These are phyloP conservation scores for Hirtodrosophila alboralis DNA, from an alignment of 2,888 invertebrate species.

Conservation along the genomic window DNA sequence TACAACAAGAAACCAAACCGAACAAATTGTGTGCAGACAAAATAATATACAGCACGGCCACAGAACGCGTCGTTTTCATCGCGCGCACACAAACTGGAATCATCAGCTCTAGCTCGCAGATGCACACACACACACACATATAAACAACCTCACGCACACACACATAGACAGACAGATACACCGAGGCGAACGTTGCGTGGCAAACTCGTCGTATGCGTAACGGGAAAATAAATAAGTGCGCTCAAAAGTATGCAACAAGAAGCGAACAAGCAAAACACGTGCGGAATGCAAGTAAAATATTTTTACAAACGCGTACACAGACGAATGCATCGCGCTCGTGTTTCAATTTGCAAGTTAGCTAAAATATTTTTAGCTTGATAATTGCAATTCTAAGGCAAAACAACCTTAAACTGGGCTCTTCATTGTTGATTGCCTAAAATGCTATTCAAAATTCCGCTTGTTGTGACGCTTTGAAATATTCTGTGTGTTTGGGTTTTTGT, in stretches of 20 bases:
- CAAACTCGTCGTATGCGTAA: constrained; percentile 49
- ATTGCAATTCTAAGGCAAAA: neutral
- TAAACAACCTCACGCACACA: neutral
- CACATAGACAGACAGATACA: neutral
- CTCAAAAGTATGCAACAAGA: constrained; percentile 53
- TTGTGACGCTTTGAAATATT: no score
- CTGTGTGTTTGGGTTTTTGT: neutral
- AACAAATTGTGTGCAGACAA: constrained; percentile 41
- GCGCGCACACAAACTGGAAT: constrained; percentile 32
- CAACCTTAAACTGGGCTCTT: no score
- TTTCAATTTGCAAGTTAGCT: constrained; percentile 18
- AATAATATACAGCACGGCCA: constrained; percentile 51
- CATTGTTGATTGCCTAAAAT: no score
- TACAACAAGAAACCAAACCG: constrained; percentile 13
- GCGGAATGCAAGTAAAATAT: constrained; percentile 29
- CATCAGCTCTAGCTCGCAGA: constrained; percentile 46
- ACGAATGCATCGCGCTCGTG: neutral
- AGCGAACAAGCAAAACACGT: constrained; percentile 17
- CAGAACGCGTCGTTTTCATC: constrained; percentile 34
- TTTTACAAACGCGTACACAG: constrained; percentile 17
- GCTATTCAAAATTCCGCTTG: constrained; percentile 8
- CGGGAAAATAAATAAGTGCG: constrained; percentile 63
- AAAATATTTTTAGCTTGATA: neutral
- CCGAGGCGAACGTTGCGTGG: neutral
- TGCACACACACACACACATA: constrained; percentile 6